These are phyloP conservation scores for Ceyx erithaca DNA, from an alignment of 2,797 vertebrate genomes.

Conservation along the genomic window DNA sequence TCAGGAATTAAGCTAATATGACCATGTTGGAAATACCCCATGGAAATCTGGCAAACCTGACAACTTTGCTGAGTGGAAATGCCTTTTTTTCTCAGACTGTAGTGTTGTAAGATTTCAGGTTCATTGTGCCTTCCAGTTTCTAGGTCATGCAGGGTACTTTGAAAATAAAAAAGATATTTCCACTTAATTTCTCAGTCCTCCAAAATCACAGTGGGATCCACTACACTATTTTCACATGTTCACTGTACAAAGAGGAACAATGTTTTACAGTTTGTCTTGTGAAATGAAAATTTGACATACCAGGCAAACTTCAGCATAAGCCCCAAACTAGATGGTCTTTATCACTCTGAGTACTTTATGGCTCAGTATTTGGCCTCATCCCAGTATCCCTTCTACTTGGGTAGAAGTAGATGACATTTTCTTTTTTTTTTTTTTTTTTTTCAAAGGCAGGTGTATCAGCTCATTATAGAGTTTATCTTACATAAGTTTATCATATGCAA, in stretches of 20 bases:
- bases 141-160: neutral
- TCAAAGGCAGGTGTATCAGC: neutral
- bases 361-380: neutral
- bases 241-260: neutral
- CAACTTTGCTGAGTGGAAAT: neutral
- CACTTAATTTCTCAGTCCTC: neutral
- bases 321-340: neutral
- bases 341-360: neutral
- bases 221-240: neutral
- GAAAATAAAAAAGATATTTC: neutral
- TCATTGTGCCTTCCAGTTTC: neutral
- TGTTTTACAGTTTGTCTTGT: neutral
- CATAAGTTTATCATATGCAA: neutral
- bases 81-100: neutral
- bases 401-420: neutral
- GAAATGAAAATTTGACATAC: neutral
- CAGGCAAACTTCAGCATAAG: neutral
- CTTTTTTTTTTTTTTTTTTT: neutral
- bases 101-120: neutral
- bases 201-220: neutral
- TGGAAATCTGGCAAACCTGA: neutral
- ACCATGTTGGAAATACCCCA: neutral
- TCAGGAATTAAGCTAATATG: neutral
- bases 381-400: neutral
- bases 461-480: neutral